These are phyloP conservation scores for Agonopterix subpropinquella DNA, from an alignment of 2,888 invertebrate genomes.

Conservation along the genomic window DNA sequence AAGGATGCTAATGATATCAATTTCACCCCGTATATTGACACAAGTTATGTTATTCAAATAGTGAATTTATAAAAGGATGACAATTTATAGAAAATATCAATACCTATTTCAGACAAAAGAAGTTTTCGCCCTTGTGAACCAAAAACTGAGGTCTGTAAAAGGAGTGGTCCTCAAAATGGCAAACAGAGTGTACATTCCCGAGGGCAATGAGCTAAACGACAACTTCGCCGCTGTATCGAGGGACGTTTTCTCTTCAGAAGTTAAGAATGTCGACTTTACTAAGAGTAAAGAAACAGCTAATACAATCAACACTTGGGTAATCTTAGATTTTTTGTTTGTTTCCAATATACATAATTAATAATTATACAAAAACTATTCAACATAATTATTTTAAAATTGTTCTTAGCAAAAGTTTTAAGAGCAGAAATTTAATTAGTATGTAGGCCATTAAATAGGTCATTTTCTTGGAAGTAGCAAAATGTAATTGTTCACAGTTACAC, in stretches of 20 bases:
- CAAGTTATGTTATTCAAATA: too few species aligned
- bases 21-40: too few species aligned
- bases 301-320: constrained; percentile 85
- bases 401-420: too few species aligned
- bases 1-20: too few species aligned
- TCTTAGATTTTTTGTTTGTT: background rate
- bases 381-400: too few species aligned
- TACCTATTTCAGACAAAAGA: constrained; percentile 37
- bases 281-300: constrained; percentile 53
- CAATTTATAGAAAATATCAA: background rate
- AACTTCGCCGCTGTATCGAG: constrained; percentile 71
- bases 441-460: too few species aligned
- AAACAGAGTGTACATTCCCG: constrained; percentile 80
- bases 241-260: constrained; percentile 77
- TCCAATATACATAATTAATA: too few species aligned
- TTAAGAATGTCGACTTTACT: constrained; percentile 77
- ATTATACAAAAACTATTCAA: too few species aligned
- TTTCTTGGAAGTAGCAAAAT: too few species aligned
- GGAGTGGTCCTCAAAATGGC: constrained; percentile 78
- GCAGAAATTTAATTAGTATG: too few species aligned
- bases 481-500: too few species aligned
- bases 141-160: constrained; percentile 32
- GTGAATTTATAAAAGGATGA: too few species aligned
- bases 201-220: constrained; percentile 60
- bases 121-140: constrained; percentile 32